phyloP scores from a whole-genome alignment of 2,113 vertebrate species.

The Sinocyclocheilus maitianheensis region DNA sequence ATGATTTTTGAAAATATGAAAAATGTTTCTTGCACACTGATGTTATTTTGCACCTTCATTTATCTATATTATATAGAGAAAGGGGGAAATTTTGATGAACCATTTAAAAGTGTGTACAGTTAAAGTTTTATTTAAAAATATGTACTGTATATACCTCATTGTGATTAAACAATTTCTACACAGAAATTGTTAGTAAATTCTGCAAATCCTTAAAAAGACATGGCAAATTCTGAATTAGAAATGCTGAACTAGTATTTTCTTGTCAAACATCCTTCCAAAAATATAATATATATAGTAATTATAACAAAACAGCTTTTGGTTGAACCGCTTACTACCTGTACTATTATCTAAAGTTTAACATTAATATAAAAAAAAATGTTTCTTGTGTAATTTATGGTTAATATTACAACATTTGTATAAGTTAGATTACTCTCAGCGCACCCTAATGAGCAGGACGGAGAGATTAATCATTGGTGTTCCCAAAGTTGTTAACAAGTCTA shows the following conservation, averaged over 20 bases:
- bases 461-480: constrained; percentile 30
- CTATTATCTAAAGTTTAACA: background rate
- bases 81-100: too few species aligned
- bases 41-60: background rate
- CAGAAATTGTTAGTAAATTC: background rate
- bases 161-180: background rate
- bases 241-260: background rate
- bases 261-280: too few species aligned
- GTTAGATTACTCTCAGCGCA: background rate
- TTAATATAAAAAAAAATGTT: background rate
- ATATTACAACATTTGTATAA: background rate
- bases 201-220: background rate
- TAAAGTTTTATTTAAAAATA: too few species aligned
- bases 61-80: background rate
- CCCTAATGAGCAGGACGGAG: constrained; percentile 35
- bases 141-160: too few species aligned
- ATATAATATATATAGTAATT: too few species aligned
- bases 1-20: background rate
- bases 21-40: background rate
- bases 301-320: background rate
- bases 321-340: background rate
- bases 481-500: constrained; percentile 35
- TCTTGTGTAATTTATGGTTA: background rate
- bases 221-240: background rate
- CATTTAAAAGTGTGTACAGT: too few species aligned